Conservation (phyloP, 2,888 invertebrate species). For the Aspidiotus destructor region DNA sequence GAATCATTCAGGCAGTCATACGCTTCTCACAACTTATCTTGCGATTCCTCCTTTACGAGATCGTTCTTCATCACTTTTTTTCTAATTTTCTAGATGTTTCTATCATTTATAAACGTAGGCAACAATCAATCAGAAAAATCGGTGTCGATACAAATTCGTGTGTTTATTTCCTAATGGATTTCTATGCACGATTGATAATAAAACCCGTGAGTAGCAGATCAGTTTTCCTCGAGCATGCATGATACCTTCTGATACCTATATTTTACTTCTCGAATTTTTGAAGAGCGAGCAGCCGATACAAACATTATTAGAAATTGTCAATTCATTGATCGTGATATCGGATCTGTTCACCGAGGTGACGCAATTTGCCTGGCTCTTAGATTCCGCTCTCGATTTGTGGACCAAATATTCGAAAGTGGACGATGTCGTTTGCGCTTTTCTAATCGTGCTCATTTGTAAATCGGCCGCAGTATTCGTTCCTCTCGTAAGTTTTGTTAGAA, state of each 20-base stretch:
- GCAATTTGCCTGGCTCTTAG: constrained; percentile 72
- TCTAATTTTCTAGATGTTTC: not conserved
- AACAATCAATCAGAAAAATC: constrained; percentile 46
- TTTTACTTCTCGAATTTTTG: not conserved
- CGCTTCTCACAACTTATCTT: too few relatives aligned
- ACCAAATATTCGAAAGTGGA: constrained; percentile 62
- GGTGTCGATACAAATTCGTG: constrained; percentile 86
- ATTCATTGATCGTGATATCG: constrained; percentile 60
- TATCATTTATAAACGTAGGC: constrained; percentile 38
- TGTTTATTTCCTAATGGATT: constrained; percentile 80
- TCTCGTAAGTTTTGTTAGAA: not conserved
- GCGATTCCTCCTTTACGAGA: too few relatives aligned
- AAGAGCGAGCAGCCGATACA: constrained; percentile 19
- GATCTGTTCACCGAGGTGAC: constrained; percentile 65
- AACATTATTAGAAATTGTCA: constrained; percentile 46
- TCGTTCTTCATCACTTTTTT: too few relatives aligned
- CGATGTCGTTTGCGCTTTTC: constrained; percentile 62
- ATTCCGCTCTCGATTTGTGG: constrained; percentile 56
- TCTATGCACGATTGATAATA: constrained; percentile 21
- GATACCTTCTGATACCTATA: too few relatives aligned
- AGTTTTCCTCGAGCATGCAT: not conserved
- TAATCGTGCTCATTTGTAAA: constrained; percentile 58
- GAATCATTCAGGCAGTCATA: too few relatives aligned
- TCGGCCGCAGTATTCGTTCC: constrained; percentile 49
- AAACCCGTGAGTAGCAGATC: constrained; percentile 3